Base-by-base conservation (phyloP, 1,140 invertebrate genomes). In the Diprion similis region DNA sequence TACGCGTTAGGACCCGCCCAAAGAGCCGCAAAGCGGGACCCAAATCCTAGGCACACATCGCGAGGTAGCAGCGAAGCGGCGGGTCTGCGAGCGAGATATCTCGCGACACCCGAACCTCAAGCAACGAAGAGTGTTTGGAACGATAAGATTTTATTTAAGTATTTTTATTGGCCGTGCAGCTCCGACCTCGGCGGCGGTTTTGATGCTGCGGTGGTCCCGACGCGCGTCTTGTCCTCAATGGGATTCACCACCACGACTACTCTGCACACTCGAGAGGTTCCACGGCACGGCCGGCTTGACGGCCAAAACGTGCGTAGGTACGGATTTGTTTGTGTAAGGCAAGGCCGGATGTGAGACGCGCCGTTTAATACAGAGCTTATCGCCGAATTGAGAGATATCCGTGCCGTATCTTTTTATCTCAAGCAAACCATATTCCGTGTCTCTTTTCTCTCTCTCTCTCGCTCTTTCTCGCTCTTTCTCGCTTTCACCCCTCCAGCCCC, bases 361-460 rank as follows among this genome's bases (percentile, higher is more conserved):
- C 51, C 66, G 75, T 71, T 74, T 75, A 78, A 77, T 73, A 65
- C 51, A 67, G 6, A 37, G n/a, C 79, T 80, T 80, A 80, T 80
- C 79, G 77, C 51, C 70, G 71, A 80, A 80, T 80, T 76, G 77
- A 76, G 72, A 78, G 77, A 80, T 80, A 80, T 72, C 66, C 51
- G 66, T 68, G 37, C 66, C 18, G 37, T 45, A 18, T 68, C 18
- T 68, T 45, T 68, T 68, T 68, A 68, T 68, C 66, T 68, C 66
- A 0, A 68, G 11, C 37, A 68, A 68, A 68, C 66, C 11, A 37
- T 37, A 19, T 68, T 68, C 11, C 66, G 66, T 59, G n/a, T 59
- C 6, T 59, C n/a, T 59, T 59, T 9, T 59, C n/a, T 17, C 8
- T 9, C 9, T 17, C 51, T 17, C 51, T n/a, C 51, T 59, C n/a